Base-by-base conservation (phyloP, 2,888 invertebrate genomes). In the Nipponacmea schrenckii region DNA sequence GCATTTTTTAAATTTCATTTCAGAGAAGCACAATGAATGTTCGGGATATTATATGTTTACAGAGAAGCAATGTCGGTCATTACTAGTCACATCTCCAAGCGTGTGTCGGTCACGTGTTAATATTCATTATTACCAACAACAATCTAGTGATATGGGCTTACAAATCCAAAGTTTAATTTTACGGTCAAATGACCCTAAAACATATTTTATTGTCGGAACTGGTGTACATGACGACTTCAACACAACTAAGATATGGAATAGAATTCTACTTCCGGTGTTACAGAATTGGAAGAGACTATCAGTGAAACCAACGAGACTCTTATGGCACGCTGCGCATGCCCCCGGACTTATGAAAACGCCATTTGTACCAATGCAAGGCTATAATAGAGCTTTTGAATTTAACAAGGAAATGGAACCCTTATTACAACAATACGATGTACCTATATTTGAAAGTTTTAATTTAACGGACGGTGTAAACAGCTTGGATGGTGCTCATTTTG, bases 271-370 rank as follows among this genome's bases (percentile, higher is more conserved):
- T 5, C 71, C 71, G 17, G 24, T 71, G 44, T 15, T 71, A 39
- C 17, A 50, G 39, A 24, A 48, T 46, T 39, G 67, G 8, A 67
- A 44, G 45, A 8, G 12, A 31, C n/a, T 24, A n/a, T n/a, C 17
- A n/a, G 12, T 24, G 50, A 20, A 39, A 4, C 69, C 67, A 67
- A 74, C 76, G 14, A 68, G 62, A 31, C 17, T 74, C n/a, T 27
- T 76, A 3, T 76, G 76, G 76, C 56, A 72, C 8, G 62, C 69
- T 46, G 64, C 68, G 4, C 74, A 74, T 46, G 71, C 77, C 1
- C 74, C 74, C 17, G 77, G 77, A 24, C 45, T 77, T 27, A 26
- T 77, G 62, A 77, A 73, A 20, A 70, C 77, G 14, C 75, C 75
- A 5, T 65, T 67, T 12, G 44, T 71, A 17, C 46, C 50, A 17